Base-by-base conservation (phyloP, 2,113 vertebrate species). In the Melanotaenia duboulayi region DNA sequence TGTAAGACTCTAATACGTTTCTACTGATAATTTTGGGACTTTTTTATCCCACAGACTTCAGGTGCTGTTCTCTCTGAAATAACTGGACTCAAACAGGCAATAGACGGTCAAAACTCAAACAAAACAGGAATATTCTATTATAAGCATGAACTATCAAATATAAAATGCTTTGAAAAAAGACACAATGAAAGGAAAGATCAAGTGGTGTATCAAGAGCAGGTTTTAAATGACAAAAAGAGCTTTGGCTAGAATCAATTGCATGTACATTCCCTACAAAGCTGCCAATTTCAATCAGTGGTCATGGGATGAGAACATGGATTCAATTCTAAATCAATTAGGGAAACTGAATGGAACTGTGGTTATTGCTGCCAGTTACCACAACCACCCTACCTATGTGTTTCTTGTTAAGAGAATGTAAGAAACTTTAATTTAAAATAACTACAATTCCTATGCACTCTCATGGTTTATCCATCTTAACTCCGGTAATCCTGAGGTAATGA, bases 211-310 rank as follows among this genome's bases (percentile, higher is more conserved):
- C 13, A 24, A 19, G 16, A 56, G 19, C 65, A 42, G 17, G 48
- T 81, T 28, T 54, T 12, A 8, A 23, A 57, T 57, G 51, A 66
- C 46, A 19, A 42, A 28, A 16, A 58, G 49, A 66, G 39, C 9
- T 57, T 75, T 58, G 68, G 62, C 60, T 56, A 76, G 72, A 74
- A 74, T 39, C 83, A 77, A 86, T 82, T 83, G 48, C 72, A 81
- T 90, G 84, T 89, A 87, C 80, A 84, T 86, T 86, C 59, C 42
- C 62, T 32, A 37, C 51, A 59, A 69, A 81, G 65, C 66, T 66
- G 72, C 74, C 68, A 25, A 74, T 78, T 81, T 52, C 23, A 73
- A 68, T 75, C 50, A 57, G 65, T 39, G 61, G 74, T 54, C 80
- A 77, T 54, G 11, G 48, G 46, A 55, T 68, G 69, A 71, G 76